Evolutionary conservation across 1,140 invertebrate genomes (phyloP), one percentile per base, ranked within the genome.

Genomic region (Lutraria rhynchaena): DNA sequence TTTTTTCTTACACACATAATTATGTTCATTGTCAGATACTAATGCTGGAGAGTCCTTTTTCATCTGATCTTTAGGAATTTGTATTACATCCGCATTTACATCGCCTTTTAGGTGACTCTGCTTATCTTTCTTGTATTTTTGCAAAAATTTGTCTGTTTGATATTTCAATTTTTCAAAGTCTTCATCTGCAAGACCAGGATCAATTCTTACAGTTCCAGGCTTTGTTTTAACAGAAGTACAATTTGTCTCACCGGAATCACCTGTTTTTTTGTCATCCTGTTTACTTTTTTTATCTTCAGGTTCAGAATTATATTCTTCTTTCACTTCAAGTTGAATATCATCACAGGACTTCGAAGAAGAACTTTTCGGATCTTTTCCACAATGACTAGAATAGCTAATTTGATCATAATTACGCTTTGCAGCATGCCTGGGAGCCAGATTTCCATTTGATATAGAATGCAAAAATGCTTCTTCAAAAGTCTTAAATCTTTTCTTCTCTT

Each of bases 391-490:
- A 37, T 9, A 41, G 27, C 35, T 35, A 4, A 46, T 17, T 15
- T 41, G 53, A 15, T 73, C 70, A 73, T 37, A 58, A 31, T 75
- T 58, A 19, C 61, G 44, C 44, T 78, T 78, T 3, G 61, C 46
- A 29, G 76, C 76, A 69, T 69, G 65, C 27, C 76, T 67, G 13
- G 22, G 44, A 24, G 60, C 76, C 9, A 78, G 31, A 69, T 67
- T 57, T 58, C 46, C 63, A 4, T 49, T 41, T 13, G 61, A 41
- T 78, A 78, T 78, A 5, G 76, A 78, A 29, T 67, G 17, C 11
- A 78, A 35, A 65, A 78, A 78, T 24, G 63, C 63, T 33, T 78
- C 76, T 78, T 78, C 76, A 78, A 78, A 78, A 41, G 76, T 78
- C 58, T 78, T 78, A 69, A 78, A 78, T 17, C 31, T 33, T 78